phyloP scores from a whole-genome alignment of 2,888 invertebrate species.

The Suillia variegata region DNA sequence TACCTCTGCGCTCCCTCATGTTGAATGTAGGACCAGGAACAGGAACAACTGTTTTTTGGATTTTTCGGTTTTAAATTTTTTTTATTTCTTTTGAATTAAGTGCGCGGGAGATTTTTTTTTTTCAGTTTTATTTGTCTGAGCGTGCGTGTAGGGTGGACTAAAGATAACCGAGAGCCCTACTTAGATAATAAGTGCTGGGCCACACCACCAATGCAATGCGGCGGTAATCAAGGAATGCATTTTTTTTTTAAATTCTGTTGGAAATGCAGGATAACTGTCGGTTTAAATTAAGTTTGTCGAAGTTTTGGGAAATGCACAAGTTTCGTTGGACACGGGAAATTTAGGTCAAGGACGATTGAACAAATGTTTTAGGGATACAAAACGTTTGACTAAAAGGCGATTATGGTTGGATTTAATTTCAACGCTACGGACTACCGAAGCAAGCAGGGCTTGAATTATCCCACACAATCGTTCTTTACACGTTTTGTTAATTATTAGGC shows the following conservation, averaged over 20 bases:
- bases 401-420: too few species aligned
- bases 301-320: too few species aligned
- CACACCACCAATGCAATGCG: conserved; percentile 24
- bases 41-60: neutral
- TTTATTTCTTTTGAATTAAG: neutral
- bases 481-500: too few species aligned
- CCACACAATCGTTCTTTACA: too few species aligned
- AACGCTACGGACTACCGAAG: too few species aligned
- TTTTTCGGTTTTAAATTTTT: too few species aligned
- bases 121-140: neutral
- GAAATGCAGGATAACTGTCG: neutral
- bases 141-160: neutral
- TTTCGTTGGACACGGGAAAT: too few species aligned
- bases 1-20: conserved; percentile 19
- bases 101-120: conserved; percentile 1
- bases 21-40: neutral
- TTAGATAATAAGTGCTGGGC: conserved; percentile 43
- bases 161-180: conserved; percentile 49
- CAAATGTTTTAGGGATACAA: too few species aligned
- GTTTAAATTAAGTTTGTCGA: too few species aligned
- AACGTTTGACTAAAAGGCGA: too few species aligned
- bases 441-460: too few species aligned
- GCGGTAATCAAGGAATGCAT: neutral
- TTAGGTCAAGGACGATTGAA: conserved; percentile 26
- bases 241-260: neutral